Percentiles rank a stretch among this genome's conserved stretches.
These are phyloP conservation scores for Diglossa brunneiventris DNA, from an alignment of 2,113 vertebrate genomes.

Conservation along the genomic window DNA sequence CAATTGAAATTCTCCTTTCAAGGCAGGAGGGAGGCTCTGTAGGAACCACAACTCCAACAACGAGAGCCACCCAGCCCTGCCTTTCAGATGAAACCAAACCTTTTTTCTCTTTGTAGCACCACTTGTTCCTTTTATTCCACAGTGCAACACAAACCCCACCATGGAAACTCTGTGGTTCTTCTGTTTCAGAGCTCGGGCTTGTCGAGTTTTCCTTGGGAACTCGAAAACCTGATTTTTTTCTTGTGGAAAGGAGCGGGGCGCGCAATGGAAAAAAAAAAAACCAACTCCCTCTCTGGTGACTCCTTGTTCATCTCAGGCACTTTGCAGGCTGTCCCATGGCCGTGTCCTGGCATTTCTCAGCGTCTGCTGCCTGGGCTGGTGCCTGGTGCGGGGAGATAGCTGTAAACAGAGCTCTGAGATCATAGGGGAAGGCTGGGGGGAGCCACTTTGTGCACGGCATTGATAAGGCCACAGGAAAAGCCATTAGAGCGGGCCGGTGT, in stretches of 20 bases:
- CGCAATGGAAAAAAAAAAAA: neutral
- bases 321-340: conserved; percentile 52
- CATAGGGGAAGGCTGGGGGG: conserved; percentile 59
- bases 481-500: conserved; percentile 58
- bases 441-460: conserved; percentile 70
- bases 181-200: neutral
- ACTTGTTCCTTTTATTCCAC: neutral
- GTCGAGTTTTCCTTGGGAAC: conserved; percentile 16
- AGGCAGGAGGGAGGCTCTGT: neutral
- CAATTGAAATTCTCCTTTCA: neutral
- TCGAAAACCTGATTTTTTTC: neutral
- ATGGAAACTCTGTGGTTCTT: neutral
- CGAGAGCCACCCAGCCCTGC: neutral
- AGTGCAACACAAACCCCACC: neutral
- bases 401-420: conserved; percentile 64
- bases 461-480: conserved; percentile 80
- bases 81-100: neutral
- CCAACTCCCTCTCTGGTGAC: neutral
- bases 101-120: neutral
- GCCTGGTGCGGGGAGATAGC: conserved; percentile 71
- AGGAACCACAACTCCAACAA: neutral
- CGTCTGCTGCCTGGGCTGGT: conserved; percentile 56
- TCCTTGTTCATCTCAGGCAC: conserved; percentile 48
- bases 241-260: neutral
- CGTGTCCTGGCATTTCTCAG: conserved; percentile 65